phyloP scores from a whole-genome alignment of 2,888 invertebrate genomes.

The Itoplectis maculator region DNA sequence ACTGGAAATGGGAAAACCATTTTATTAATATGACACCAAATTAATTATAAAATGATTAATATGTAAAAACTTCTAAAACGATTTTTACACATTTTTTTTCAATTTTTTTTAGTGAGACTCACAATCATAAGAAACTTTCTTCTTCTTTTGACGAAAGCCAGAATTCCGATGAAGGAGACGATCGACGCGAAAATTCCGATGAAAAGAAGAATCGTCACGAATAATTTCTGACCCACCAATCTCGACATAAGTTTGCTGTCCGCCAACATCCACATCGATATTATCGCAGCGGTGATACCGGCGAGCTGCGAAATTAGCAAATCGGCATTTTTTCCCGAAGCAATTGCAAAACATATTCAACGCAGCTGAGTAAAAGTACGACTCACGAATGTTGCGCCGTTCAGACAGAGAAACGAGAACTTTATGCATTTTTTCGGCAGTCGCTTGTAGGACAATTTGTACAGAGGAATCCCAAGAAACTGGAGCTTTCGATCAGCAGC shows the following conservation, averaged over 20 bases:
- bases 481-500: constrained; percentile 68
- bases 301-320: constrained; percentile 72
- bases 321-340: too few relatives aligned
- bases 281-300: constrained; percentile 73
- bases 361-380: neutral
- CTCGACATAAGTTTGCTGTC: constrained; percentile 75
- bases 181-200: constrained; percentile 68
- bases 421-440: constrained; percentile 72
- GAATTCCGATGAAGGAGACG: constrained; percentile 73
- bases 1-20: constrained; percentile 71
- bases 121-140: constrained; percentile 70
- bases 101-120: constrained; percentile 54
- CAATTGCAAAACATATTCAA: neutral
- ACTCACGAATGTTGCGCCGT: constrained; percentile 74
- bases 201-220: constrained; percentile 72
- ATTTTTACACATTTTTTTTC: neutral
- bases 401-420: constrained; percentile 72
- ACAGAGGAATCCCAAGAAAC: constrained; percentile 69
- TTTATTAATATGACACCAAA: neutral
- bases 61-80: neutral
- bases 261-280: constrained; percentile 74
- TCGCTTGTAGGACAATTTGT: constrained; percentile 70
- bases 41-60: too few relatives aligned
- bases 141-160: constrained; percentile 72
- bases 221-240: constrained; percentile 74